These are phyloP conservation scores for Taenaris catops DNA, from an alignment of 2,888 invertebrate genomes.

Conservation along the genomic window DNA sequence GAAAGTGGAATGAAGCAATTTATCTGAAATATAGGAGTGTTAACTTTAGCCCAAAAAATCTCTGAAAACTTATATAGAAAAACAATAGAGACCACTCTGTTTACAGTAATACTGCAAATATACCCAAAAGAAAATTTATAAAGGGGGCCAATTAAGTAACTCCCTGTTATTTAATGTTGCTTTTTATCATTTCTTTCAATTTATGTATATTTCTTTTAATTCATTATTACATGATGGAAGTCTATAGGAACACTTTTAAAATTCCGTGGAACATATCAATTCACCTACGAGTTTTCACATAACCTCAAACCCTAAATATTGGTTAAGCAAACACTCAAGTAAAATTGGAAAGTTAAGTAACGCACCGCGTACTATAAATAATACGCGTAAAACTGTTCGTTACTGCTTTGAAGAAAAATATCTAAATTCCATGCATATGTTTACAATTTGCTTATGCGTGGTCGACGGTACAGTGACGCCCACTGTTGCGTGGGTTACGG, in stretches of 20 bases:
- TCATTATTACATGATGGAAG: too few species aligned
- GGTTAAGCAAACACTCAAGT: slow-evolving; percentile 31
- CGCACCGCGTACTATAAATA: slow-evolving; percentile 2
- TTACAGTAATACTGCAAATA: too few species aligned
- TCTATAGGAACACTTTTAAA: too few species aligned
- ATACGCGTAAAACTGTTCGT: slow-evolving; percentile 2
- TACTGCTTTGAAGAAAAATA: slow-evolving; percentile 10
- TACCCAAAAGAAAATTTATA: background rate
- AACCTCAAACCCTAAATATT: slow-evolving; percentile 24
- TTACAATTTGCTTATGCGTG: background rate
- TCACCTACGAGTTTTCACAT: slow-evolving; percentile 23
- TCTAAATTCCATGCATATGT: slow-evolving; percentile 8
- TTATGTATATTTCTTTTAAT: too few species aligned
- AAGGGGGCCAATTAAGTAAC: too few species aligned
- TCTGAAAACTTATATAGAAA: too few species aligned
- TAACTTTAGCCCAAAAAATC: too few species aligned
- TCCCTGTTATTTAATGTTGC: too few species aligned
- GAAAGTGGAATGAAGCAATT: slow-evolving; percentile 1
- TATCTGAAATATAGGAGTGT: too few species aligned
- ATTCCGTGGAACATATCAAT: too few species aligned
- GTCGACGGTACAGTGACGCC: slow-evolving; percentile 29
- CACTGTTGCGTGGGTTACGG: slow-evolving; percentile 43
- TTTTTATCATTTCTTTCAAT: too few species aligned
- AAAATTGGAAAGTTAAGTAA: slow-evolving; percentile 60
- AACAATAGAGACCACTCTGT: too few species aligned